These are phyloP conservation scores for Fragum sueziense DNA, from an alignment of 2,888 invertebrate species.

Conservation along the genomic window DNA sequence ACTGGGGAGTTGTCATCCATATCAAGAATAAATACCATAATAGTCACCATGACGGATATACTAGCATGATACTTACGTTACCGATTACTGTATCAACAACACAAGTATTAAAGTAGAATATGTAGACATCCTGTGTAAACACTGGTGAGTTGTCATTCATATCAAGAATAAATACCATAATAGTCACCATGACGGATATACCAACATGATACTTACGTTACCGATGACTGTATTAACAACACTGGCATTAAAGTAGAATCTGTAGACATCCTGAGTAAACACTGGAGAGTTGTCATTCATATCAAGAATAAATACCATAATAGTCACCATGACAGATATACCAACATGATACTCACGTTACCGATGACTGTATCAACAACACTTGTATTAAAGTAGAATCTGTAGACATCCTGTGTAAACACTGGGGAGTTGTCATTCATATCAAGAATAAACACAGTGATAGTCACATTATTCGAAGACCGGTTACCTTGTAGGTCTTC, in stretches of 20 bases:
- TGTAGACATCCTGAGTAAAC: constrained; percentile 37
- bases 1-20: constrained; percentile 47
- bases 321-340: no score
- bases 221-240: constrained; percentile 16
- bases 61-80: constrained; percentile 33
- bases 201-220: constrained; percentile 33
- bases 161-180: constrained; percentile 36
- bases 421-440: constrained; percentile 50
- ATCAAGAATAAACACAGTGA: constrained; percentile 38
- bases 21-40: constrained; percentile 36
- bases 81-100: constrained; percentile 16
- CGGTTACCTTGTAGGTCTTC: constrained; percentile 27
- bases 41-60: no score
- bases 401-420: constrained; percentile 31
- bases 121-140: constrained; percentile 36
- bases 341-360: constrained; percentile 32
- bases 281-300: constrained; percentile 48
- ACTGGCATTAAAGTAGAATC: constrained; percentile 31
- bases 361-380: constrained; percentile 16
- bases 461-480: background rate
- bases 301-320: constrained; percentile 36
- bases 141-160: constrained; percentile 48
- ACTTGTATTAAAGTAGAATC: constrained; percentile 31
- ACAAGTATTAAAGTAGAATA: constrained; percentile 31
- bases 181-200: no score